These are phyloP conservation scores for Saimiri boliviensis DNA, from an alignment of 2,113 vertebrate genomes.

Conservation along the genomic window DNA sequence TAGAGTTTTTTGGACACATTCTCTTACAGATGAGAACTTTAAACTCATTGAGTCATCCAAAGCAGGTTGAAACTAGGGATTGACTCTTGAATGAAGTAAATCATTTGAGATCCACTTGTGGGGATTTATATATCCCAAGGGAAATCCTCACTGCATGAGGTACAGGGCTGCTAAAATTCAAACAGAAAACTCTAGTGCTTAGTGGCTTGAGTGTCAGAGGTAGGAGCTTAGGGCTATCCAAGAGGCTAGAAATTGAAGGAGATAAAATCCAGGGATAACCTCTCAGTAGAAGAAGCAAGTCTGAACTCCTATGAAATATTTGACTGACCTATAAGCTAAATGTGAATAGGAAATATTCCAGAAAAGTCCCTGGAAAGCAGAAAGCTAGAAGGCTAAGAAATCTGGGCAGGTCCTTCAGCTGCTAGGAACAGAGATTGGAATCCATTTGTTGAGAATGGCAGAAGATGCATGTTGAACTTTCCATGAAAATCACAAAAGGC, in stretches of 20 bases:
- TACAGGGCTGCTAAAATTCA: background rate
- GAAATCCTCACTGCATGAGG: background rate
- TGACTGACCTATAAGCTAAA: background rate
- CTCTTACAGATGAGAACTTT: background rate
- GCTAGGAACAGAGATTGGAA: background rate
- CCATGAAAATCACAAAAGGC: background rate
- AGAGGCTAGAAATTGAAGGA: background rate
- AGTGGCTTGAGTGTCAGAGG: background rate
- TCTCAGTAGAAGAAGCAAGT: background rate
- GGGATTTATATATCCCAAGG: background rate
- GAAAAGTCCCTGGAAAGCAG: background rate
- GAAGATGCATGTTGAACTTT: background rate
- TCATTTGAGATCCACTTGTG: background rate
- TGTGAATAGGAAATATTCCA: background rate
- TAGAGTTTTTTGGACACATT: background rate
- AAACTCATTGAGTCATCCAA: background rate
- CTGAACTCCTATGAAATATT: background rate
- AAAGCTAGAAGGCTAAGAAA: background rate
- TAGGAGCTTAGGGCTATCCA: background rate
- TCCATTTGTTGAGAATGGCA: background rate
- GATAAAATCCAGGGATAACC: background rate
- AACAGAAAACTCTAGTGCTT: background rate
- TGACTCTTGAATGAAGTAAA: background rate
- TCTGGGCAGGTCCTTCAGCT: background rate
- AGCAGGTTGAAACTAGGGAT: background rate